Percentiles rank a stretch among this genome's conserved stretches.
phyloP scores from a whole-genome alignment of 2,113 vertebrate species.

The Crocuta crocuta region DNA sequence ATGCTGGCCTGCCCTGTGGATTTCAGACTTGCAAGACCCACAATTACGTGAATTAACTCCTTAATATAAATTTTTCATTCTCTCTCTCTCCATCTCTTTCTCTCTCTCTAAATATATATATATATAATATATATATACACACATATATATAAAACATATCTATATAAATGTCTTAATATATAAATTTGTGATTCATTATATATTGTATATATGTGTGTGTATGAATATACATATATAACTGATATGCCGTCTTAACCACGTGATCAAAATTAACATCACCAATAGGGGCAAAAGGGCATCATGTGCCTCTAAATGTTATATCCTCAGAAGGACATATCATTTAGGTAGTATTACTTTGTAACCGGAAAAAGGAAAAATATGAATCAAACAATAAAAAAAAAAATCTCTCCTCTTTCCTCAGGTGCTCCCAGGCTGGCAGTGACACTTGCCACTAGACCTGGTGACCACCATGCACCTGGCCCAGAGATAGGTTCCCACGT shows the following conservation, averaged over 20 bases:
- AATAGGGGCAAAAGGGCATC: not conserved
- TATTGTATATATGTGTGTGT: not conserved
- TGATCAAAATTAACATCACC: not conserved
- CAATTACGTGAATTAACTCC: not conserved
- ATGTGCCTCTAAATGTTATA: not conserved
- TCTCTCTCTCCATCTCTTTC: not conserved
- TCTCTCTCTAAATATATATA: not conserved
- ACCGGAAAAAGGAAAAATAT: not conserved
- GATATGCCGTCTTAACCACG: not conserved
- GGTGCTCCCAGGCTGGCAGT: not conserved
- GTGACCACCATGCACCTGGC: not conserved
- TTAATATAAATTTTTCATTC: not conserved
- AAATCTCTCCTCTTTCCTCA: not conserved
- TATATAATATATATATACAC: not conserved
- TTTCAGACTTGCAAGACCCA: not conserved
- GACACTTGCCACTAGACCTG: not conserved
- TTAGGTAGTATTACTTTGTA: not conserved
- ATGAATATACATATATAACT: not conserved
- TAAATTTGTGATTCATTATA: not conserved
- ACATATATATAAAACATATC: not conserved
- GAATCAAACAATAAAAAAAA: not conserved
- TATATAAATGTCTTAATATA: not conserved
- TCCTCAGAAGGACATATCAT: not conserved
- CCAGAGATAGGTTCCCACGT: accelerated
- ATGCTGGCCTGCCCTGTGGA: not conserved